These are phyloP conservation scores for Nebria brevicollis DNA, from an alignment of 2,888 invertebrate genomes.

Conservation along the genomic window DNA sequence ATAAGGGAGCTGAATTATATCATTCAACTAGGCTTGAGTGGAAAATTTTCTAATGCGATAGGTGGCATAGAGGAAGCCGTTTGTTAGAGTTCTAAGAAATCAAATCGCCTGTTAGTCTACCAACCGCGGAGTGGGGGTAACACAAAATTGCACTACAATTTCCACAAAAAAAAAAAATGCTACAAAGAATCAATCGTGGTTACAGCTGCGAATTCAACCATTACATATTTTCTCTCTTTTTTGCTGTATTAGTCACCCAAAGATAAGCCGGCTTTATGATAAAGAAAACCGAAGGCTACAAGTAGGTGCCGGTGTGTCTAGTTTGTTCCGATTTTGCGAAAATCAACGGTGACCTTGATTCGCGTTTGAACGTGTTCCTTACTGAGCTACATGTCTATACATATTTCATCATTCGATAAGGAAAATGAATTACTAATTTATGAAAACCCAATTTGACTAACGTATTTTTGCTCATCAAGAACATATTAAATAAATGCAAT, in stretches of 20 bases:
- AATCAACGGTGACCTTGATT: constrained; percentile 8
- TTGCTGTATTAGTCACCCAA: constrained; percentile 9
- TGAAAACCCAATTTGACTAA: not conserved
- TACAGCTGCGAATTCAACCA: constrained; percentile 3
- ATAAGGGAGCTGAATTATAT: constrained; percentile 14
- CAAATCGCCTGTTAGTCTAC: not conserved
- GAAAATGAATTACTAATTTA: not conserved
- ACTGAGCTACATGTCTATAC: not conserved
- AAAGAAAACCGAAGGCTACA: constrained; percentile 4
- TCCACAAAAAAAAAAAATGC: not conserved
- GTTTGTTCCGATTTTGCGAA: not conserved
- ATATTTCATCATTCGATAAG: not conserved
- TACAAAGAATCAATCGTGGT: constrained; percentile 6
- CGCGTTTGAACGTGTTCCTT: not conserved
- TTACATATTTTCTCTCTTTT: not conserved
- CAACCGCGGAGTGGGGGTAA: constrained; percentile 7
- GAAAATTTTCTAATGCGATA: constrained; percentile 8
- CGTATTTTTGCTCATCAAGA: not conserved
- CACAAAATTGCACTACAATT: constrained; percentile 11
- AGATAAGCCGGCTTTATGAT: constrained; percentile 13
- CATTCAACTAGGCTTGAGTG: constrained; percentile 4
- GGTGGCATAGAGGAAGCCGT: not conserved
- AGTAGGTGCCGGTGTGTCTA: constrained; percentile 17
- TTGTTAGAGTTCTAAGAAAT: not conserved
- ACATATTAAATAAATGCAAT: too few relatives aligned